phyloP scores from a whole-genome alignment of 2,888 invertebrate species.

The Brenthis daphne region DNA sequence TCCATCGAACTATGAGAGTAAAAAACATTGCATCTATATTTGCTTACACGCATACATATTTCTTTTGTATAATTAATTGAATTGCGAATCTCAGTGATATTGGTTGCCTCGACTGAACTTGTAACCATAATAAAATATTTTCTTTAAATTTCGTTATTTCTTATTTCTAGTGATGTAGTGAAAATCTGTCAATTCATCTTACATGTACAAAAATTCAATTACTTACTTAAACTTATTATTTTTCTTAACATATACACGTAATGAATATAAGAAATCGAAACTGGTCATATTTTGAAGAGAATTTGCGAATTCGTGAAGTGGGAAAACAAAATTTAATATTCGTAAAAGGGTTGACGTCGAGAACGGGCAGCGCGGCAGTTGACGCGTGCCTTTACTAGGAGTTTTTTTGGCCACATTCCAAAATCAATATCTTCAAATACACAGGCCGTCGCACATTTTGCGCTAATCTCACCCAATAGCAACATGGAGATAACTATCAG shows the following conservation, averaged over 20 bases:
- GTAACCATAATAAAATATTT: too few species aligned
- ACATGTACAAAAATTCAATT: too few species aligned
- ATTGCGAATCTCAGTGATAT: too few species aligned
- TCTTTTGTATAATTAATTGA: too few species aligned
- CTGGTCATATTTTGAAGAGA: constrained; percentile 67
- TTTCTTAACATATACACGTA: background rate
- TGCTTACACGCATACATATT: too few species aligned
- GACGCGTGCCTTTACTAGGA: constrained; percentile 77
- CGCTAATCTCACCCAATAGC: constrained; percentile 72
- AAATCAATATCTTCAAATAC: constrained; percentile 80
- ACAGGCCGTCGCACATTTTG: constrained; percentile 74
- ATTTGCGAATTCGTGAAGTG: constrained; percentile 78
- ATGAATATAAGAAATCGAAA: constrained; percentile 48
- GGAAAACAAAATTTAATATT: constrained; percentile 83
- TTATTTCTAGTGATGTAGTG: too few species aligned
- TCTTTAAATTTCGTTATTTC: too few species aligned
- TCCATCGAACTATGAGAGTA: too few species aligned
- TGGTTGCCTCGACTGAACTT: too few species aligned
- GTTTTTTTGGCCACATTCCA: constrained; percentile 81
- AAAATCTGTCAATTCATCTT: too few species aligned
- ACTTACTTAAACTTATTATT: too few species aligned
- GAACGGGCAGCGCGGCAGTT: constrained; percentile 76
- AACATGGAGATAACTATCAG: constrained; percentile 41
- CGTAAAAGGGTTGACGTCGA: constrained; percentile 81
- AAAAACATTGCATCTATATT: too few species aligned